Evolutionary conservation across 1,140 invertebrate genomes (phyloP), one percentile per base, ranked within the genome.

Genomic region (Neodiprion pinetum): DNA sequence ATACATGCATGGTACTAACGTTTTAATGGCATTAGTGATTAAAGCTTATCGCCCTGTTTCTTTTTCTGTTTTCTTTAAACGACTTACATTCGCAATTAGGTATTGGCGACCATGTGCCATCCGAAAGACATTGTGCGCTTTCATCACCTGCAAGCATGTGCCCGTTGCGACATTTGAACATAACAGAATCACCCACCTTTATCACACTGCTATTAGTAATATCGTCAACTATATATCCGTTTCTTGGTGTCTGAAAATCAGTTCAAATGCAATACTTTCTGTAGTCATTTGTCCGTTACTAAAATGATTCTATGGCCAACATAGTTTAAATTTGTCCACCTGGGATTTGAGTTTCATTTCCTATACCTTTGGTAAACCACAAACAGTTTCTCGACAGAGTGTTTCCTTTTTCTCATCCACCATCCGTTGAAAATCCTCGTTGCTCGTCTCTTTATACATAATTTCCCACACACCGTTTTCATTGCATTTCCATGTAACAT

Each of bases 51-150:
- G 53, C 28, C 65, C n/a, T 40, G 50, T 50, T 2, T 70, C 53
- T 53, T 50, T 74, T 74, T 70, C 69, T 72, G 48, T 65, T 48
- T 21, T 65, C 23, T 12, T 61, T 61, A n/a, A n/a, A 61, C 5
- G 47, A 73, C 80, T 82, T 78, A 87, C 85, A 81, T 81, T 83
- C 77, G 76, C 90, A 91, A 11, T 72, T 77, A 23, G 89, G 83
- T 76, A 86, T 82, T 23, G 80, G 72, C 14, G 87, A 86, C 90
- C 90, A 91, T 48, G 84, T 87, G 4, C 87, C 86, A 74, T 89
- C 84, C n/a, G 84, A 17, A 23, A 86, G 82, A 74, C 90, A 91
- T 21, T 77, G 80, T 14, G 84, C 83, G 68, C 71, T 76, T 77
- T 85, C 84, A 11, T 77, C 73, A 9, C 88, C 90, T 53, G 9